Evolutionary conservation across 2,888 invertebrate species (phyloP).

Genomic region (Epiblema foenella): DNA sequence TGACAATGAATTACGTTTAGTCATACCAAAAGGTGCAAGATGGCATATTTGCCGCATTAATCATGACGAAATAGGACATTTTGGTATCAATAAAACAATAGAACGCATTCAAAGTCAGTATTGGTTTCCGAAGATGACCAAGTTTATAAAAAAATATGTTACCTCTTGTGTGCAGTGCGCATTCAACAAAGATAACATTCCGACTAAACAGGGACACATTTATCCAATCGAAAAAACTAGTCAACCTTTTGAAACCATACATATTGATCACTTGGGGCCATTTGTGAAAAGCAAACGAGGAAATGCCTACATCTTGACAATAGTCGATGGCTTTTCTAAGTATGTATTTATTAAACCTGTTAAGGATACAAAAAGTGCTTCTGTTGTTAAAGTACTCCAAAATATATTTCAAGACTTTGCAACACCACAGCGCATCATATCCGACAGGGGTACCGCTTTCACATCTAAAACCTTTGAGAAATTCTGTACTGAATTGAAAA

Average conservation of each 20-base stretch:
- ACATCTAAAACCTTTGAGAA: conserved; percentile 31
- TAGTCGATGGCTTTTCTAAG: conserved; percentile 48
- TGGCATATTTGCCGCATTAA: conserved; percentile 53
- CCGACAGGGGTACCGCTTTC: conserved; percentile 39
- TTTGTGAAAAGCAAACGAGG: conserved; percentile 50
- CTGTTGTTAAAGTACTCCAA: conserved; percentile 19
- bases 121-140: conserved; percentile 63
- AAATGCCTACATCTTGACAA: conserved; percentile 49
- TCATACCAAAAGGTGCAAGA: conserved; percentile 51
- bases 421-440: conserved; percentile 29
- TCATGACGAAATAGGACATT: conserved; percentile 62
- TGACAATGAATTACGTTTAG: conserved; percentile 49
- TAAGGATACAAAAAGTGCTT: conserved; percentile 31
- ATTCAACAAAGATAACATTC: conserved; percentile 51
- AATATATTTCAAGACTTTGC: conserved; percentile 37
- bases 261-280: conserved; percentile 56
- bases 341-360: conserved; percentile 32
- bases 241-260: conserved; percentile 53
- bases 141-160: conserved; percentile 61
- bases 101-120: conserved; percentile 54
- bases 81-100: conserved; percentile 57
- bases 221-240: neutral
- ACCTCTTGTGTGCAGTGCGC: conserved; percentile 60
- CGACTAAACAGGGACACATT: neutral
- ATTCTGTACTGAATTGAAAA: conserved; percentile 23